Base-by-base conservation (phyloP, 2,113 vertebrate genomes). In the Petroica traversi region DNA sequence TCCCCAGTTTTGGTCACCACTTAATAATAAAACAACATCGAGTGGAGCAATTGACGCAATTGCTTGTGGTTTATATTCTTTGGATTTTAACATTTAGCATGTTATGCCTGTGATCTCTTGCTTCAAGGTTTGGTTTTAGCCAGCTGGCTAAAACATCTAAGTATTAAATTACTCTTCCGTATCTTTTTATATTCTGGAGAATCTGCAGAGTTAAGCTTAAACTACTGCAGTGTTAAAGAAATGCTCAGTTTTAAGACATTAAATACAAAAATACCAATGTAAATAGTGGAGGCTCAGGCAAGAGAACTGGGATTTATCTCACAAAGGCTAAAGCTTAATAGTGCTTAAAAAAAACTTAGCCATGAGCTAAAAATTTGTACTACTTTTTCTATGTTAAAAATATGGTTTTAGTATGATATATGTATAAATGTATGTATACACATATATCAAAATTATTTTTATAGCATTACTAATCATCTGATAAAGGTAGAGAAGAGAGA, bases 51-150 rank as follows among this genome's bases (percentile, higher is more conserved):
- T 85, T 89, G 90, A 73, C 2, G 11, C 54, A 79, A 24, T 76
- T 85, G 85, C 64, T 78, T 59, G 57, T 75, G 87, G 81, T 89
- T 94, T 88, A 78, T 91, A 14, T 82, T 85, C 61, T 55, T 89
- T 38, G 40, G n/a, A 45, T 75, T 89, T 82, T 85, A 45, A 4
- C 88, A 89, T 71, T 61, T 72, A n/a, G 11, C 1, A 1, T 16
- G 22, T 82, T 82, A n/a, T 46, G 62, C 66, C 36, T 94, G 58
- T 82, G 85, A 76, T 85, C 64, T 84, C 85, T 85, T 95, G 78
- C 66, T 85, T 82, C 77, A 45, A 90, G 89, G 85, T 89, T 66
- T 85, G 80, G 68, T 92, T 95, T 96, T 87, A 84, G 76, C 46
- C 63, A 80, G 34, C 57, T 85, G 64, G 59, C 59, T 74, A 34